Percentiles rank a stretch among this genome's conserved stretches.
These are phyloP conservation scores for Rhadinocentrus ornatus DNA, from an alignment of 2,797 vertebrate species.

Conservation along the genomic window DNA sequence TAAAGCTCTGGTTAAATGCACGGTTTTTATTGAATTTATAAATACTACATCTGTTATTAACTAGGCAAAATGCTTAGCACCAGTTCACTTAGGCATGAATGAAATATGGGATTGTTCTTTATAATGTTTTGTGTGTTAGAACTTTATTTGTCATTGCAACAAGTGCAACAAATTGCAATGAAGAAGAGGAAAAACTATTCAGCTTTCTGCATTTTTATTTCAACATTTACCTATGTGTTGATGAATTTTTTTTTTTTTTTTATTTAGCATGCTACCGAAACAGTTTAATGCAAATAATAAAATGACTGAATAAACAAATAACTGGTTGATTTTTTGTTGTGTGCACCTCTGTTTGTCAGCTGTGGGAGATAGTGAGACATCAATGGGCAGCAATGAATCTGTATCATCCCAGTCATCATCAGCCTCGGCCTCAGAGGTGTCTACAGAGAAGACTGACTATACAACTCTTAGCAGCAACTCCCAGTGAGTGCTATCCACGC, in stretches of 20 bases:
- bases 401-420: conserved; percentile 92
- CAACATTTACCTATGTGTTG: conserved; percentile 37
- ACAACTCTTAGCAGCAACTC: conserved; percentile 80
- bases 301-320: conserved; percentile 15
- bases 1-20: not conserved
- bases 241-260: conserved; percentile 60
- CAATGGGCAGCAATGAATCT: conserved; percentile 91
- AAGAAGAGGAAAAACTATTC: not conserved
- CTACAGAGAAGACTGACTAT: conserved; percentile 77
- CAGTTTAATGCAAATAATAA: conserved; percentile 21
- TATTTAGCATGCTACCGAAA: conserved; percentile 30
- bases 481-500: conserved; percentile 66
- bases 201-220: not conserved
- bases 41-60: not conserved
- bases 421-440: conserved; percentile 80
- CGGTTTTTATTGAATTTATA: not conserved
- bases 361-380: conserved; percentile 84
- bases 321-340: not conserved
- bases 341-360: conserved; percentile 31
- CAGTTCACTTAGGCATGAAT: not conserved
- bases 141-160: too few relatives aligned
- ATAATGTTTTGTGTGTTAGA: not conserved
- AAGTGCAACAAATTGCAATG: too few relatives aligned
- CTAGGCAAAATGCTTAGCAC: not conserved
- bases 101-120: too few relatives aligned